Percentiles rank a stretch among this genome's conserved stretches.
These are phyloP conservation scores for Agonopterix heracliana DNA, from an alignment of 2,888 invertebrate genomes.

Conservation along the genomic window DNA sequence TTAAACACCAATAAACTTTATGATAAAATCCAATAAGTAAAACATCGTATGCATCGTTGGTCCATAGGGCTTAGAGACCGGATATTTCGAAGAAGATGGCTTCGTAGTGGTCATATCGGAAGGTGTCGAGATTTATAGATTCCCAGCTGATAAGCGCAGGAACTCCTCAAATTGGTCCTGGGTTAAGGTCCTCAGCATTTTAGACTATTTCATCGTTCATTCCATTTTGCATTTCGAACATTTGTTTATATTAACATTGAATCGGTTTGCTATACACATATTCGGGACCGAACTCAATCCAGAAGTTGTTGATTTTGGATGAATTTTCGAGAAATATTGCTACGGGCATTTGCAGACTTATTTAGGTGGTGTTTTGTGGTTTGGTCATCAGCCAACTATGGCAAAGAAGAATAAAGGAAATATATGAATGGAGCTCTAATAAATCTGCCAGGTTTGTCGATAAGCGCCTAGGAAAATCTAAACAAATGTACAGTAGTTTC, in stretches of 20 bases:
- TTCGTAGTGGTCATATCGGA: conserved; percentile 78
- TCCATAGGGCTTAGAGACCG: conserved; percentile 74
- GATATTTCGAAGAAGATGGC: conserved; percentile 78
- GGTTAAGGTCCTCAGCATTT: conserved; percentile 78
- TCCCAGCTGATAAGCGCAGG: conserved; percentile 77
- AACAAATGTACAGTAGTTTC: no score
- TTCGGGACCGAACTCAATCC: background rate
- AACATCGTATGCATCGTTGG: conserved; percentile 58
- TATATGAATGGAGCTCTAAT: no score
- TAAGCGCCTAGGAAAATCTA: no score
- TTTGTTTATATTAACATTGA: conserved; percentile 1
- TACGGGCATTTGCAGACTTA: no score
- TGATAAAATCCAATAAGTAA: conserved; percentile 12
- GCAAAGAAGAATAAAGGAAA: no score
- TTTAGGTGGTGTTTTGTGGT: no score
- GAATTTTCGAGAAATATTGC: no score
- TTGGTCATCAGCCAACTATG: no score
- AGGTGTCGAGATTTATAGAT: conserved; percentile 79
- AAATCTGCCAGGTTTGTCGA: no score
- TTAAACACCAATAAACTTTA: background rate
- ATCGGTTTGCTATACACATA: background rate
- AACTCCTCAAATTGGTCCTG: conserved; percentile 80
- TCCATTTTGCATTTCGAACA: conserved; percentile 56
- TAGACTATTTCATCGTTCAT: conserved; percentile 56
- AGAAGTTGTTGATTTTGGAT: no score